Percentiles rank a stretch among this genome's conserved stretches.
Evolutionary conservation across 2,888 invertebrate genomes (phyloP).

Genomic region (Tupiocoris notatus): DNA sequence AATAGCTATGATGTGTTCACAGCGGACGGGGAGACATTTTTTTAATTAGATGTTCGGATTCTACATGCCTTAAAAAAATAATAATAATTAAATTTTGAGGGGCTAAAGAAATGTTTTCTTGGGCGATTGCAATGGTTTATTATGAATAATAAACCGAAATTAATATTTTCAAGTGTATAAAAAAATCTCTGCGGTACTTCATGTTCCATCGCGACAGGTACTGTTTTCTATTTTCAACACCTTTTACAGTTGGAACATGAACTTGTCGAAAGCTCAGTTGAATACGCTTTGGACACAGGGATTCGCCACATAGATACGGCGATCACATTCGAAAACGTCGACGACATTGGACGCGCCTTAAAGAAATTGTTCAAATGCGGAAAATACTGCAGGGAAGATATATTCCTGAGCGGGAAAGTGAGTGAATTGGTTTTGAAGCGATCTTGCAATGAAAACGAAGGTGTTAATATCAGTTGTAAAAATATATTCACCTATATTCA

Average conservation of each 20-base stretch:
- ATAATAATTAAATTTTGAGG: too few relatives aligned
- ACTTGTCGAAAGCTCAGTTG: conserved; percentile 9
- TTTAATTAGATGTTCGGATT: too few relatives aligned
- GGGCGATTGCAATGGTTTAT: too few relatives aligned
- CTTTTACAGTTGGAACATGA: conserved; percentile 25
- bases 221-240: conserved; percentile 32
- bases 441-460: not conserved
- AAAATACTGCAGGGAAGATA: conserved; percentile 20
- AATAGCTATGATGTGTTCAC: too few relatives aligned
- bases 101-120: too few relatives aligned
- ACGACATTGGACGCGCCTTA: conserved; percentile 21
- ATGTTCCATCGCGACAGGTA: conserved; percentile 6
- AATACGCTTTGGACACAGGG: conserved; percentile 23
- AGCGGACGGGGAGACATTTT: too few relatives aligned
- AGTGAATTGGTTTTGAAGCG: not conserved
- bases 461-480: not conserved
- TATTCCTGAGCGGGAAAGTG: conserved; percentile 42
- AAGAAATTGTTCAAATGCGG: conserved; percentile 12
- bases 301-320: conserved; percentile 42
- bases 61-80: too few relatives aligned
- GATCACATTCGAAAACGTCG: conserved; percentile 31
- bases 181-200: too few relatives aligned
- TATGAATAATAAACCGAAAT: too few relatives aligned
- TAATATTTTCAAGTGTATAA: too few relatives aligned
- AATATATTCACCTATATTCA: too few relatives aligned